Evolutionary conservation across 2,797 vertebrate species (phyloP), one percentile per base, ranked within the genome.

Genomic region (Typhlichthys eigenmanni): DNA sequence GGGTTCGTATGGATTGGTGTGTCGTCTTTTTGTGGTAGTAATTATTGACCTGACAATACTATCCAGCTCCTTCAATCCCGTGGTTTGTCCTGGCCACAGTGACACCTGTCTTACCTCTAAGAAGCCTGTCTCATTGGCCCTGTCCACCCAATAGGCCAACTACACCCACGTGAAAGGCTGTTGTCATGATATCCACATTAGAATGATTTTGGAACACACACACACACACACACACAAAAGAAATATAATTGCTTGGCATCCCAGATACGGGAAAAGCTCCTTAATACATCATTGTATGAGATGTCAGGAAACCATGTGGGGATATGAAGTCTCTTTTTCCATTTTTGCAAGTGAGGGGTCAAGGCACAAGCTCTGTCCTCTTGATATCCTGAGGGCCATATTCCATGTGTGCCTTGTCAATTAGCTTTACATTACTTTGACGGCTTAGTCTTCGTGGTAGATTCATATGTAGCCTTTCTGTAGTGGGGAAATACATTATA

Each of bases 291-390:
- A 60, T 57, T 59, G 49, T 58, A 69, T 69, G 58, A 73, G 74
- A 76, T 60, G 51, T 77, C 57, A 16, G 55, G 51, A 79, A 79
- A 68, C 34, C 71, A 58, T 11, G 12, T 43, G 16, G 64, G 49
- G 65, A 69, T 47, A 46, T 63, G 51, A 34, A 69, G 64, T 83
- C 50, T 57, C 58, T 80, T 86, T 82, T 71, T 81, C 55, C 59
- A 53, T 61, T 55, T 45, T 71, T 56, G n/a, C 2, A 43, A 72
- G 48, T 53, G 57, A 60, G 72, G 17, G 60, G 60, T 62, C 60
- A 62, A 58, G 47, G 67, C 47, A 63, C 5, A 14, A 58, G 57
- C 17, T 16, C 19, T 69, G 73, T 83, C 62, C 78, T 74, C 58
- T 52, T 68, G 61, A 62, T 71, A 46, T 73, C 69, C 70, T 48